phyloP scores from a whole-genome alignment of 2,113 vertebrate genomes.

The Heptranchias perlo region DNA sequence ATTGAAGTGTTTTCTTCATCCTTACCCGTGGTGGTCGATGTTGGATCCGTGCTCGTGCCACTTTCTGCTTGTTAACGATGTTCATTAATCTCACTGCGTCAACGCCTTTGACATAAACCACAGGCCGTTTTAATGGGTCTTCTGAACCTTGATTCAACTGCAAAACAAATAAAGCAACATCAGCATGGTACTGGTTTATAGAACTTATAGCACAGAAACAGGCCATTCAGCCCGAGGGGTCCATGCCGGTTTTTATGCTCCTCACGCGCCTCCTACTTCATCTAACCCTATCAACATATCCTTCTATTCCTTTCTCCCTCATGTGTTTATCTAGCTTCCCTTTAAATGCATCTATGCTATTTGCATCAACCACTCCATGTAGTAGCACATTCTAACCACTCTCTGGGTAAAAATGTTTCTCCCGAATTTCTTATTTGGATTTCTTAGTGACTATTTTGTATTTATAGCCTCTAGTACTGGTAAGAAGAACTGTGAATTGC shows the following conservation, averaged over 20 bases:
- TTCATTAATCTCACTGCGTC: conserved; percentile 97
- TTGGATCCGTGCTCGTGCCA: conserved; percentile 90
- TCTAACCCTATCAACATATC: background rate
- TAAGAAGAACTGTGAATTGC: background rate
- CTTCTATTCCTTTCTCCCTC: background rate
- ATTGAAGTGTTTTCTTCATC: background rate
- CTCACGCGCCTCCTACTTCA: background rate
- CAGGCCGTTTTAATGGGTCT: conserved; percentile 91
- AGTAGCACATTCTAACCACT: background rate
- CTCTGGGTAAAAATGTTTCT: too few relatives aligned
- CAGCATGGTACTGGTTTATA: background rate
- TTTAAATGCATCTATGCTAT: background rate
- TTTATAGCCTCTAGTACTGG: background rate
- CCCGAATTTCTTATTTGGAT: too few relatives aligned
- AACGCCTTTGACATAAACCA: conserved; percentile 95
- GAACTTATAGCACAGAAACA: background rate
- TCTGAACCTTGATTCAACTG: conserved; percentile 89
- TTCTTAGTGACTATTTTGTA: too few relatives aligned
- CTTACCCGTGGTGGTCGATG: conserved; percentile 89
- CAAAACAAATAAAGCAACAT: conserved; percentile 41
- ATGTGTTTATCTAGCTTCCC: background rate
- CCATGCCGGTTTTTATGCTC: background rate
- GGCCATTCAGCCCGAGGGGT: background rate
- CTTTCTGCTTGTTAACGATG: conserved; percentile 98
- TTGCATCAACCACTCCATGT: background rate